Base-by-base conservation (phyloP, 2,888 invertebrate genomes). In the Agonopterix arenella region DNA sequence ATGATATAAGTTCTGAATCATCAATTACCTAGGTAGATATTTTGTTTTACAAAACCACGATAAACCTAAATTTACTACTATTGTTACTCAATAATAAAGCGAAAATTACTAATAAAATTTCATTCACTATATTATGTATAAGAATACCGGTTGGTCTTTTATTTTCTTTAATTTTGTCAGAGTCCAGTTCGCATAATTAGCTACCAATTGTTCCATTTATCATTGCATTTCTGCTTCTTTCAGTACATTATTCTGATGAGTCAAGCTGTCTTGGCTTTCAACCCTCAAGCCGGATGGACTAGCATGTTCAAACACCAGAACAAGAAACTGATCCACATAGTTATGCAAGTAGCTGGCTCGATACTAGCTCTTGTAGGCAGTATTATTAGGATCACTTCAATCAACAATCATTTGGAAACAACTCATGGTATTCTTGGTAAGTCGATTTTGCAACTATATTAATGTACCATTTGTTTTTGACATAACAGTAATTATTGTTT, bases 231-330 rank as follows among this genome's bases (percentile, higher is more conserved):
- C 18, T 18, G 18, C 36, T 16, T 48, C 36, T 78, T 77, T 43
- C 71, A 84, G 84, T 83, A 83, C 44, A 56, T 76, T 1, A 55
- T 84, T 9, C 49, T 84, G 45, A 76, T 81, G 74, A 68, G 70
- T 16, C 76, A 79, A 67, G 76, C 76, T 0, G 51, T 82, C 1
- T 58, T 79, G 0, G 55, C 72, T 0, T 62, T 76, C 36, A 80
- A 66, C 40, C 70, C 73, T 0, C 56, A 73, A 44, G 61, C 66
- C 0, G 74, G 80, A 16, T 82, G 76, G 76, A 57, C 74, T 0
- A 56, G 58, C 28, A 56, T 60, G 1, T 59, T 81, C 7, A 64
- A 57, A 13, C 58, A 70, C 36, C 64, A 73, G 0, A 54, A 74
- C 1, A 79, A 77, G 56, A 75, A 56, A 47, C 49, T 55, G 1